Conservation (phyloP, 2,888 invertebrate species). For the Doris montereyensis region DNA sequence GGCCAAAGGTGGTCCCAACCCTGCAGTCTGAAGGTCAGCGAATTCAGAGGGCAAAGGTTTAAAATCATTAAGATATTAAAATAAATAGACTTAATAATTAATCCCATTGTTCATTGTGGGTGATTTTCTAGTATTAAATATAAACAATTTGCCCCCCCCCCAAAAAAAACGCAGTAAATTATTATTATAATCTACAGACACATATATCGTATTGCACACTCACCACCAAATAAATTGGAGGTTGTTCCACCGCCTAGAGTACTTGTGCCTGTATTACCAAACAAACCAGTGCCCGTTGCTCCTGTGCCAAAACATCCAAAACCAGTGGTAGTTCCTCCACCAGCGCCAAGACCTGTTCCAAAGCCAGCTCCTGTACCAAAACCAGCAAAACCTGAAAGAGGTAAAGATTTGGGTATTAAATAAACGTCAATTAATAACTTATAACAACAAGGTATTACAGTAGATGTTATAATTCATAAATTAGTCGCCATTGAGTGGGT, state of each 20-base stretch:
- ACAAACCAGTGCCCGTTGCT: conserved; percentile 37
- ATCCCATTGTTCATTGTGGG: not conserved
- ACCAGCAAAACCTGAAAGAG: conserved; percentile 49
- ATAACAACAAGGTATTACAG: too few relatives aligned
- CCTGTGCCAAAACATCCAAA: conserved; percentile 41
- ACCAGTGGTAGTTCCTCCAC: conserved; percentile 21
- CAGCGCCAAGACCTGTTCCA: conserved; percentile 38
- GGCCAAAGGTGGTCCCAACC: too few relatives aligned
- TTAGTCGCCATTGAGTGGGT: too few relatives aligned
- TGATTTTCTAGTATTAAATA: not conserved
- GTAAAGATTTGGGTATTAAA: too few relatives aligned
- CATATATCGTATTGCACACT: too few relatives aligned
- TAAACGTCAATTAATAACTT: too few relatives aligned
- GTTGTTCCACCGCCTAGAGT: conserved; percentile 45
- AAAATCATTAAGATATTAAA: too few relatives aligned
- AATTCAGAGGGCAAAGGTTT: too few relatives aligned
- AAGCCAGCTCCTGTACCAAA: conserved; percentile 50
- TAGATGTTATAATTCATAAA: too few relatives aligned
- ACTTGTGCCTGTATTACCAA: conserved; percentile 44
- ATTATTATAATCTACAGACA: too few relatives aligned
- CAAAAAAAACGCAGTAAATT: too few relatives aligned
- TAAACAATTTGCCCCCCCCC: not conserved
- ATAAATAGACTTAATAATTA: conserved; percentile 6
- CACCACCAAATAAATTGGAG: not conserved
- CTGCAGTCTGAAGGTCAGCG: too few relatives aligned